Base-by-base conservation (phyloP, 2,113 vertebrate genomes). In the Phyllostomus discolor region DNA sequence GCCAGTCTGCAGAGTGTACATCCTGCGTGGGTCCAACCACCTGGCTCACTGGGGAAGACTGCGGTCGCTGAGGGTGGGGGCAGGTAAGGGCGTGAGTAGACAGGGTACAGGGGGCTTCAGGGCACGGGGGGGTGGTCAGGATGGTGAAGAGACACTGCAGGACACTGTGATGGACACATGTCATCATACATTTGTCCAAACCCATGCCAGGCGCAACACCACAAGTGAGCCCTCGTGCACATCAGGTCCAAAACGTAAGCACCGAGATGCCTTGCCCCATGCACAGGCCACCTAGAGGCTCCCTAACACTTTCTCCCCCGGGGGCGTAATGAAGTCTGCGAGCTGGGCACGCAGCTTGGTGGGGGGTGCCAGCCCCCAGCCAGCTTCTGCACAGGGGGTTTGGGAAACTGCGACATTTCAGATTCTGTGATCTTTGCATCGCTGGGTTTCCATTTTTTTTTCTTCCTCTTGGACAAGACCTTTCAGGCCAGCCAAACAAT, bases 401-500 rank as follows among this genome's bases (percentile, higher is more conserved):
- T 52, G 16, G 83, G 62, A 76, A 87, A 86, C 17, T 52, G 33
- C 33, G 52, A 46, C 57, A 41, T 76, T 93, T 94, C 70, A 67
- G 59, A 48, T 35, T 80, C 50, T 88, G 28, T 62, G 31, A 78
- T 88, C 57, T 88, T 72, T n/a, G 38, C 11, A 48, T 87, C 26
- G n/a, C 52, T 90, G 90, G 84, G 79, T 66, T 93, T 93, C 41
- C 24, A 78, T 64, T 72, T 14, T 64, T 64, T 64, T 72, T 79
- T 75, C 70, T 70, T 76, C 33, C 31, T 95, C 24, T 69, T 57
- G 66, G 66, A 90, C 43, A 92, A 90, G 57, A 67, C 8, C 48
- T 95, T 96, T 90, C 66, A 92, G 80, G 78, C 88, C 86, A 67
- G 38, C 70, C 66, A 38, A 72, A 64, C 4, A 46, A 59, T 41